Conservation (phyloP, 1,140 invertebrate species). For the Orussus abietinus region DNA sequence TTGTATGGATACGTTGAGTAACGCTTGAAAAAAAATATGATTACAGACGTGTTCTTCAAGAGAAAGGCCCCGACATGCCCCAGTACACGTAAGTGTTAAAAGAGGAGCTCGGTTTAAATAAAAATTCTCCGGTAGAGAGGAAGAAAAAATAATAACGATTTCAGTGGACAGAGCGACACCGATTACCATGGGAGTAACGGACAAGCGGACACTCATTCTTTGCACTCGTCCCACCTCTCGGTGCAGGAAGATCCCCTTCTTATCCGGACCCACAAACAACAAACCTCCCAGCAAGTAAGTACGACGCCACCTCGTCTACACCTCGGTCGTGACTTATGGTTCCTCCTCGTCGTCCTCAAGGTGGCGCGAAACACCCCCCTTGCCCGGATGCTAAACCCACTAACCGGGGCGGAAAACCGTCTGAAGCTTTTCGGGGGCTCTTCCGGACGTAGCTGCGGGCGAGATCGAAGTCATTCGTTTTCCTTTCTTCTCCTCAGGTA, state of each 20-base stretch:
- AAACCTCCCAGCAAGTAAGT: slow-evolving; percentile 59
- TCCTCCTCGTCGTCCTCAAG: too few species aligned
- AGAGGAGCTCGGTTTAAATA: too few species aligned
- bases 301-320: neutral
- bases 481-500: slow-evolving; percentile 47
- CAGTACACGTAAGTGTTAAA: slow-evolving; percentile 61
- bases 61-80: slow-evolving; percentile 63
- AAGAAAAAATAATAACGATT: slow-evolving; percentile 11
- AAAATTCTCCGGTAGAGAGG: too few species aligned
- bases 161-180: slow-evolving; percentile 49
- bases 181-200: slow-evolving; percentile 57
- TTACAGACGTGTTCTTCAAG: slow-evolving; percentile 63
- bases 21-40: slow-evolving; percentile 37
- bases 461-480: too few species aligned
- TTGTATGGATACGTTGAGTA: too few species aligned
- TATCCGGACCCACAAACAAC: slow-evolving; percentile 57
- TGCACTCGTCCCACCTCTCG: slow-evolving; percentile 56
- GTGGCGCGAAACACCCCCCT: too few species aligned
- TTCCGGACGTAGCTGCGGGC: too few species aligned
- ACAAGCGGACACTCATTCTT: slow-evolving; percentile 57
- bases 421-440: too few species aligned
- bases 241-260: slow-evolving; percentile 57
- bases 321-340: slow-evolving; percentile 4
- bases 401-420: too few species aligned
- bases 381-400: too few species aligned